Evolutionary conservation across 2,888 invertebrate genomes (phyloP).

Genomic region (Drosophila gaucha): DNA sequence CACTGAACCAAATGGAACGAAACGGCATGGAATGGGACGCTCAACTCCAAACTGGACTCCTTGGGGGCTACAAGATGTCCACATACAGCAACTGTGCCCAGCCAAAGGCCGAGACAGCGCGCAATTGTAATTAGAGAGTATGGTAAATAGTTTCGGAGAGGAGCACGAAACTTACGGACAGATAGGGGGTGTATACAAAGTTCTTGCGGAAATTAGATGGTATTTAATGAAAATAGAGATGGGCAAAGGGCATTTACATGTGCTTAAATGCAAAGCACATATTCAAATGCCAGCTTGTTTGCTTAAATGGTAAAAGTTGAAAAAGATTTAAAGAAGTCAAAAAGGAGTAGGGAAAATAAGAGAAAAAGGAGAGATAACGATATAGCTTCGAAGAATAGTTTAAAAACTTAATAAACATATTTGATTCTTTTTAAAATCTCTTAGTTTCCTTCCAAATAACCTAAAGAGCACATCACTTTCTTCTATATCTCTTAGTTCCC

Average conservation of each 20-base stretch:
- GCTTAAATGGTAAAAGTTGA: neutral
- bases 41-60: constrained; percentile 30
- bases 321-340: neutral
- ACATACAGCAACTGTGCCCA: constrained; percentile 42
- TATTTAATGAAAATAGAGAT: constrained; percentile 37
- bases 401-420: too few relatives aligned
- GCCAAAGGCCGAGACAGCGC: constrained; percentile 43
- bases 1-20: constrained; percentile 22
- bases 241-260: constrained; percentile 11
- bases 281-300: neutral
- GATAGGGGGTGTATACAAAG: constrained; percentile 11
- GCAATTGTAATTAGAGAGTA: constrained; percentile 68
- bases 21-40: neutral
- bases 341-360: neutral
- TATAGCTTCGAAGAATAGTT: neutral
- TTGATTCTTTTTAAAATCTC: too few relatives aligned
- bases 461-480: too few relatives aligned
- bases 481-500: too few relatives aligned
- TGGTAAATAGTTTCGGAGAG: constrained; percentile 43
- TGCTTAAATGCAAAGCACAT: neutral
- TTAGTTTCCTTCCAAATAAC: too few relatives aligned
- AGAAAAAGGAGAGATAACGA: neutral
- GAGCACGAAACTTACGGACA: neutral
- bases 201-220: constrained; percentile 40
- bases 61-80: constrained; percentile 66